These are phyloP conservation scores for Streptopelia turtur DNA, from an alignment of 2,797 vertebrate genomes.

Conservation along the genomic window DNA sequence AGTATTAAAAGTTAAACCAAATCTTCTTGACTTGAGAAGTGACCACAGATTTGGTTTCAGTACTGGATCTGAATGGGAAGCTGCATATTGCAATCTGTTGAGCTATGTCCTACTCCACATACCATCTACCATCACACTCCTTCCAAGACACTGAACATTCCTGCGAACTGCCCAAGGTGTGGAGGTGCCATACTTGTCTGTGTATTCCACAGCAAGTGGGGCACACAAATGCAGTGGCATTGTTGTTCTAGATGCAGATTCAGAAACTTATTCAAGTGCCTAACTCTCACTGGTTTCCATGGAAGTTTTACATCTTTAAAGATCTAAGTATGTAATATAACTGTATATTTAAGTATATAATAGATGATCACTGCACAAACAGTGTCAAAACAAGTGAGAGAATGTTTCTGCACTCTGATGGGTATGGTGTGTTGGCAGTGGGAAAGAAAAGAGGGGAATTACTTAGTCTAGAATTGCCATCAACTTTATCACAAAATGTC, in stretches of 20 bases:
- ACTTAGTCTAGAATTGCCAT: not conserved
- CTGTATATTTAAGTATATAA: too few species aligned
- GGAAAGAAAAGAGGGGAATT: not conserved
- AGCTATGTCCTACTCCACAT: fast-evolving
- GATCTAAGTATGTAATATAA: not conserved
- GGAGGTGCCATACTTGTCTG: not conserved
- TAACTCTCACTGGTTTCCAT: not conserved
- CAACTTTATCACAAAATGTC: not conserved
- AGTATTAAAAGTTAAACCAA: not conserved
- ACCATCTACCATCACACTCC: not conserved
- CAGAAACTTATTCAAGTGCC: not conserved
- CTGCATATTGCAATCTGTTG: not conserved
- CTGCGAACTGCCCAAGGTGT: not conserved
- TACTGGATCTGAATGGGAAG: not conserved
- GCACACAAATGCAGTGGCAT: not conserved
- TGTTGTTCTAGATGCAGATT: not conserved
- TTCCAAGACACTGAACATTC: not conserved
- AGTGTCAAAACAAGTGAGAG: not conserved
- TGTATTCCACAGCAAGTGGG: not conserved
- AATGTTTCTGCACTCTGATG: not conserved
- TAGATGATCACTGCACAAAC: not conserved
- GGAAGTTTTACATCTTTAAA: not conserved
- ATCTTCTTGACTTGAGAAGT: not conserved
- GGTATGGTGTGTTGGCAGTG: too few species aligned
- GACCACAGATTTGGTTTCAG: not conserved